A percentile compares a stretch with the other conserved stretches of the same genome.
phyloP scores from a whole-genome alignment of 2,113 vertebrate species.

The Trinectes maculatus region DNA sequence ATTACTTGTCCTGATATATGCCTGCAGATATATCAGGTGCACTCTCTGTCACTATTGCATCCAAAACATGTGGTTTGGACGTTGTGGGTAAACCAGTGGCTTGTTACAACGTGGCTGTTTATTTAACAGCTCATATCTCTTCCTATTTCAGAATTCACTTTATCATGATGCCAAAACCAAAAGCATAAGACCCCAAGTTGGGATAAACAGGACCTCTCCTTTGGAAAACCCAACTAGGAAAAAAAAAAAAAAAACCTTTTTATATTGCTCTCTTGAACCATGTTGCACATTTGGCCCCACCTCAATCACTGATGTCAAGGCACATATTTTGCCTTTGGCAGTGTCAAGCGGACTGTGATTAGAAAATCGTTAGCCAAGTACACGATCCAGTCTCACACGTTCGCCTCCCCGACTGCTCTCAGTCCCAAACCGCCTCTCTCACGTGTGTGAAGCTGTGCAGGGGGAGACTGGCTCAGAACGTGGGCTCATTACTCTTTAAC shows the following conservation, averaged over 20 bases:
- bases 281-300: constrained; percentile 44
- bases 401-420: constrained; percentile 21
- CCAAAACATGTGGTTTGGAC: not conserved
- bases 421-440: constrained; percentile 18
- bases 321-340: constrained; percentile 56
- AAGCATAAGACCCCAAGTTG: constrained; percentile 10
- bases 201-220: constrained; percentile 31
- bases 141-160: not conserved
- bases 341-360: constrained; percentile 48
- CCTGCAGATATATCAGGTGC: not conserved
- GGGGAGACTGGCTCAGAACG: not conserved
- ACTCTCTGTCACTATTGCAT: not conserved
- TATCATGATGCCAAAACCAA: not conserved
- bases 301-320: constrained; percentile 50
- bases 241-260: constrained; percentile 43
- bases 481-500: constrained; percentile 19
- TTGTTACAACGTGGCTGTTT: not conserved
- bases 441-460: constrained; percentile 37
- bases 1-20: not conserved
- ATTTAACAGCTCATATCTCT: not conserved
- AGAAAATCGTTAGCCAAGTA: constrained; percentile 58
- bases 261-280: constrained; percentile 35
- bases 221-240: constrained; percentile 5
- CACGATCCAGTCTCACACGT: constrained; percentile 53
- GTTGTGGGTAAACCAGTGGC: constrained; percentile 3